Percentiles rank a stretch among this genome's conserved stretches.
Evolutionary conservation across 2,797 vertebrate genomes (phyloP).

Genomic region (Diplodus sargus): DNA sequence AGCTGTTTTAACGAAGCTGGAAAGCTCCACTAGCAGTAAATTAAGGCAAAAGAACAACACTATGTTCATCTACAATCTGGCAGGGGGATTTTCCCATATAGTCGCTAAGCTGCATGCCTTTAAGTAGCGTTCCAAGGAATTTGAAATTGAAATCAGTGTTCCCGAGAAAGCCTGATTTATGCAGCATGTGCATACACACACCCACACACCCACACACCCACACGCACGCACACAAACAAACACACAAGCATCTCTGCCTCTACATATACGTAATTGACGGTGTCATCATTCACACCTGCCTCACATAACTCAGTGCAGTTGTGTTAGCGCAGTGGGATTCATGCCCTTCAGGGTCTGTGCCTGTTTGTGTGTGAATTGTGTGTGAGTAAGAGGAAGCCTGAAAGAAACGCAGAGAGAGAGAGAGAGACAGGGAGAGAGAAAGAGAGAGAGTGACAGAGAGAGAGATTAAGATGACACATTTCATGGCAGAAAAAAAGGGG

Average conservation of each 20-base stretch:
- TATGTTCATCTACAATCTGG: constrained; percentile 56
- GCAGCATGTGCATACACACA: background rate
- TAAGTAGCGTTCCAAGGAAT: constrained; percentile 64
- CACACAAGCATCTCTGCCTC: background rate
- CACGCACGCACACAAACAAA: too few relatives aligned
- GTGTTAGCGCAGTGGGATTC: constrained; percentile 35
- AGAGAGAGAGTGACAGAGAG: background rate
- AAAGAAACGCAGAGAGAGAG: background rate
- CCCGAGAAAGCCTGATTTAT: constrained; percentile 62
- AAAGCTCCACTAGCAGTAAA: constrained; percentile 51
- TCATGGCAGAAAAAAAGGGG: constrained; percentile 17
- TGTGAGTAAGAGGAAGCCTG: constrained; percentile 2
- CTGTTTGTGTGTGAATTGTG: background rate
- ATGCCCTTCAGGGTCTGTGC: constrained; percentile 21
- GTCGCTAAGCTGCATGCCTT: constrained; percentile 57
- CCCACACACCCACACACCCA: too few relatives aligned
- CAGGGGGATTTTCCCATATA: constrained; percentile 39
- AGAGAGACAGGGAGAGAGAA: background rate
- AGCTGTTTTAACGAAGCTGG: constrained; percentile 50
- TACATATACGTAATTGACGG: constrained; percentile 50
- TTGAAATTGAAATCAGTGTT: constrained; percentile 70
- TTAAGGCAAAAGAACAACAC: constrained; percentile 16
- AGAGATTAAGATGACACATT: constrained; percentile 57
- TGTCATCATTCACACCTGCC: constrained; percentile 64
- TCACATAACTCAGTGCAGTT: constrained; percentile 55